Base-by-base conservation (phyloP, 2,113 vertebrate species). In the Scomber colias region DNA sequence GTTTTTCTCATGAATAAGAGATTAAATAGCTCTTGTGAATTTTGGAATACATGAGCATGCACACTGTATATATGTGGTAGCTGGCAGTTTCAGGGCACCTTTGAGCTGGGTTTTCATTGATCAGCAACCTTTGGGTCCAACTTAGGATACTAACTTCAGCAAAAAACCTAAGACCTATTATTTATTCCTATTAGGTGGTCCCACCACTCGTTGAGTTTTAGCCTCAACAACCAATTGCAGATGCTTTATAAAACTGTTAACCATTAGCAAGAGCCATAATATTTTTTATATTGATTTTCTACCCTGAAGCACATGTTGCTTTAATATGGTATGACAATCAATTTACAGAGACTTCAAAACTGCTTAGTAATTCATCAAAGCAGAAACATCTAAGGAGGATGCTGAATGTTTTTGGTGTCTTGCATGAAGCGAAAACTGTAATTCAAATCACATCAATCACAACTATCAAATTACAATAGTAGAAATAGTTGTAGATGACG, bases 1-100 rank as follows among this genome's bases (percentile, higher is more conserved):
- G 84, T 87, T 90, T 89, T 88, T 86, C 80, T 91, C 81, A 91
- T 90, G 57, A 91, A 91, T 91, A 90, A 91, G 54, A 90, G 70
- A 91, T 89, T 63, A 89, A 78, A 89, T 74, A 61, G 57, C 21
- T 63, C 40, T 49, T 53, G 59, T 89, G 65, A 87, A 79, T 74
- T 77, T 64, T 70, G 67, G 57, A 45, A 35, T 64, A 75, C 83
- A 86, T 61, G 57, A 86, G 71, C 46, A 2, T 19, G 19, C 60
- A 53, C 71, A 59, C 70, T 61, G 60, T 73, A 49, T 72, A 61
- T n/a, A 63, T 67, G 50, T 61, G 63, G 53, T 60, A 9, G 70
- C 53, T 55, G 71, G 74, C 83, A 82, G 77, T 85, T 89, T 85
- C 40, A 59, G 70, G 63, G 66, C 56, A 75, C 13, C 30, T 35